These are phyloP conservation scores for Drosophila sordidula DNA, from an alignment of 2,888 invertebrate genomes.

Conservation along the genomic window DNA sequence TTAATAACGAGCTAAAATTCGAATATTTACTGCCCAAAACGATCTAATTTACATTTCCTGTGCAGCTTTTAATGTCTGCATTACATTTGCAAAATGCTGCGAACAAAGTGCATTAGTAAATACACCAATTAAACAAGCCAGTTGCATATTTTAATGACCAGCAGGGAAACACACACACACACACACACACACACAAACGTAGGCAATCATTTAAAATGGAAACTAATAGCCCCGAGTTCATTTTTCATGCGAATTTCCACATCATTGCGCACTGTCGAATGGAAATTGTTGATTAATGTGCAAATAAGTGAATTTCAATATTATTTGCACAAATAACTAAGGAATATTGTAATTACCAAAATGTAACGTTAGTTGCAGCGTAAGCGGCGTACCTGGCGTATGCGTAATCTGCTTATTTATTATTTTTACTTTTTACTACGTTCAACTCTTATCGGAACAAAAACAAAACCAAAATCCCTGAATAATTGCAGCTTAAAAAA, in stretches of 20 bases:
- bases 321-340: conserved; percentile 19
- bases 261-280: conserved; percentile 47
- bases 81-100: background rate
- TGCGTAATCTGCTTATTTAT: conserved; percentile 19
- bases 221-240: conserved; percentile 63
- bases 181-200: conserved; percentile 7
- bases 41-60: conserved; percentile 10
- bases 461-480: conserved; percentile 32
- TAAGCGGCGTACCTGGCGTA: conserved; percentile 23
- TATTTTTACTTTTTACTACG: background rate
- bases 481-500: conserved; percentile 57
- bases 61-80: background rate
- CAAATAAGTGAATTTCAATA: conserved; percentile 38
- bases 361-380: background rate
- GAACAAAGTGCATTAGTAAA: conserved; percentile 25
- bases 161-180: conserved; percentile 6
- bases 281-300: conserved; percentile 69
- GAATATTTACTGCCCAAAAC: background rate
- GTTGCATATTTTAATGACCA: conserved; percentile 34
- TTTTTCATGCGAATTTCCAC: conserved; percentile 64
- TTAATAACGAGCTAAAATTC: background rate
- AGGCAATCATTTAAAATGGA: conserved; percentile 49
- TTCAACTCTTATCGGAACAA: too few species aligned
- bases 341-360: background rate
- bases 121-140: conserved; percentile 29